Conservation (phyloP, 2,797 vertebrate species). For the Eulemur albifrons region DNA sequence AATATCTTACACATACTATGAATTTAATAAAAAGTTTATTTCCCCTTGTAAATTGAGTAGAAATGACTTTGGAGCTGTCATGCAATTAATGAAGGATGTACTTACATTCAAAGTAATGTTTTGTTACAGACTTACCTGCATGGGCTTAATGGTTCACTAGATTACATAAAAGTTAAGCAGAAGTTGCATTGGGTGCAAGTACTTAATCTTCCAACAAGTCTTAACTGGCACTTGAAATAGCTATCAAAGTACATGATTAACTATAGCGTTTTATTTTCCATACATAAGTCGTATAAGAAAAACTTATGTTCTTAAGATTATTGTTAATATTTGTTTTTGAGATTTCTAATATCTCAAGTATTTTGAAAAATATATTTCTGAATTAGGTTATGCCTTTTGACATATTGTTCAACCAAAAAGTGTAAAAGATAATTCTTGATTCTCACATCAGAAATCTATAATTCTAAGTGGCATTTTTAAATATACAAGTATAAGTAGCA, state of each 20-base stretch:
- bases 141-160: background rate
- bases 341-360: background rate
- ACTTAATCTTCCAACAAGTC: background rate
- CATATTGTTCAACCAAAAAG: background rate
- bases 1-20: background rate
- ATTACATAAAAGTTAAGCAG: background rate
- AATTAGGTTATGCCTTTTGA: background rate
- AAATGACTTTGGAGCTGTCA: background rate
- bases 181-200: background rate
- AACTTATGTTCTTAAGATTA: background rate
- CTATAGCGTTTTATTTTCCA: background rate
- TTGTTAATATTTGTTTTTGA: background rate
- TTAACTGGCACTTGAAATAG: background rate
- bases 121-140: background rate
- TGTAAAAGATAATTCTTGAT: background rate
- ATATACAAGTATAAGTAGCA: background rate
- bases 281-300: background rate
- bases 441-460: background rate
- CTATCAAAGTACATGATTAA: background rate
- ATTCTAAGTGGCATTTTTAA: background rate
- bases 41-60: background rate
- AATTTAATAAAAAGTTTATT: background rate
- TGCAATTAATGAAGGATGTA: background rate
- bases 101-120: background rate
- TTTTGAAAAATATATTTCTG: background rate